Evolutionary conservation across 1,140 invertebrate species (phyloP), one percentile per base, ranked within the genome.

Genomic region (Bemisia tabaci): DNA sequence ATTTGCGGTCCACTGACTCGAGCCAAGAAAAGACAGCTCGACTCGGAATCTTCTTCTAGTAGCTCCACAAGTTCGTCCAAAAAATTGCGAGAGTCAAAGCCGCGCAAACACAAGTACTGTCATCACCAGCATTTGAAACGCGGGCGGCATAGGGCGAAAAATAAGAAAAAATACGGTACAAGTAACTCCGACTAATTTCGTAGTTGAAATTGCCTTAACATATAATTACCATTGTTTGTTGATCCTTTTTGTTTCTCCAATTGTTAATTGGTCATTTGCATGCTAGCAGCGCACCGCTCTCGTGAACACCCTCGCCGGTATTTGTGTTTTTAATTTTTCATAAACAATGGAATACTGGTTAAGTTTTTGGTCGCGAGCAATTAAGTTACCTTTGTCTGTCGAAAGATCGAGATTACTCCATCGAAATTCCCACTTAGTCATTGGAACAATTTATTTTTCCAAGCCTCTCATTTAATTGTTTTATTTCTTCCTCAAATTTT

Each of bases 1-100:
- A 65, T 21, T 26, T 61, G 25, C 59, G 66, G 71, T 25, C 71
- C 71, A 12, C 67, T 72, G 67, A 72, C 71, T 26, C 62, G 71
- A n/a, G 60, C 71, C 12, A 72, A 72, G 60, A 68, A 67, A 58
- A 60, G 68, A 62, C 68, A 68, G 59, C 69, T 69, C 26, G 67
- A 62, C 27, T 70, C 27, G 63, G 68, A 69, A 62, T 65, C 67
- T 25, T 65, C 67, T 25, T 60, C 66, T 22, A 27, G 60, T 26
- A 17, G 39, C 12, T n/a, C 23, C 11, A 25, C 60, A 26, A 23
- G 58, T 11, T 25, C 60, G 22, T 33, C 25, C n/a, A 48, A 48
- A 48, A 48, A 48, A 17, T 48, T 17, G 33, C 33, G 33, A 48
- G 33, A 48, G 33, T 11, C 58, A 17, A 39, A 62, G 23, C 61